A percentile compares a stretch with the other conserved stretches of the same genome.
These are phyloP conservation scores for Carterocephalus palaemon DNA, from an alignment of 2,888 invertebrate genomes.

Conservation along the genomic window DNA sequence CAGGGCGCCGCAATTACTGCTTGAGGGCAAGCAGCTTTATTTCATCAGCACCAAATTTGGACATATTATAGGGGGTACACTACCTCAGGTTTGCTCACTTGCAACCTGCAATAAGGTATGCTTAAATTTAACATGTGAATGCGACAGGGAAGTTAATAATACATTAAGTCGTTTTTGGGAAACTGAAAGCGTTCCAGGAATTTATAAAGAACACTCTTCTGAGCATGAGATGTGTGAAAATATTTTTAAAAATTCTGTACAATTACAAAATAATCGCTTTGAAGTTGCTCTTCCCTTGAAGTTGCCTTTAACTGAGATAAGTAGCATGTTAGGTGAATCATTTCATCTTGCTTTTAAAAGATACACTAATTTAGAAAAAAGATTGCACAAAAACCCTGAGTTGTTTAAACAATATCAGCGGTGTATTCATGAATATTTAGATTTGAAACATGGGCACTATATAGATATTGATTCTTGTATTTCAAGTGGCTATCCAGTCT, in stretches of 20 bases:
- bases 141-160: slow-evolving; percentile 18
- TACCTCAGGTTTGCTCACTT: slow-evolving; percentile 2
- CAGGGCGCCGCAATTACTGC: too few species aligned
- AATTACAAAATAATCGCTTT: slow-evolving; percentile 24
- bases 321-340: slow-evolving; percentile 26
- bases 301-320: slow-evolving; percentile 12
- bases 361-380: slow-evolving; percentile 29
- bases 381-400: slow-evolving; percentile 4
- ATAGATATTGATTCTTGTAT: slow-evolving; percentile 9
- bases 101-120: not conserved
- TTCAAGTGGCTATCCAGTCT: not conserved
- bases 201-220: slow-evolving; percentile 19
- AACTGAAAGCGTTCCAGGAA: slow-evolving; percentile 27
- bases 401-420: slow-evolving; percentile 11
- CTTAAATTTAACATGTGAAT: slow-evolving; percentile 5
- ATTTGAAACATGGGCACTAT: slow-evolving; percentile 7
- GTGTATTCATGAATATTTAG: slow-evolving; percentile 20
- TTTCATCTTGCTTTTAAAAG: slow-evolving; percentile 28
- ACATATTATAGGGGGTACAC: slow-evolving; percentile 21
- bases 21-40: too few species aligned
- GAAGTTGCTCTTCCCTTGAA: slow-evolving; percentile 28
- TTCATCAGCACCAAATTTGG: slow-evolving; percentile 26
- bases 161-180: slow-evolving; percentile 12
- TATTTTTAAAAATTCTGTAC: slow-evolving; percentile 19
- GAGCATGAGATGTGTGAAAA: slow-evolving; percentile 26